These are phyloP conservation scores for Halichoerus grypus DNA, from an alignment of 2,113 vertebrate species.

Conservation along the genomic window DNA sequence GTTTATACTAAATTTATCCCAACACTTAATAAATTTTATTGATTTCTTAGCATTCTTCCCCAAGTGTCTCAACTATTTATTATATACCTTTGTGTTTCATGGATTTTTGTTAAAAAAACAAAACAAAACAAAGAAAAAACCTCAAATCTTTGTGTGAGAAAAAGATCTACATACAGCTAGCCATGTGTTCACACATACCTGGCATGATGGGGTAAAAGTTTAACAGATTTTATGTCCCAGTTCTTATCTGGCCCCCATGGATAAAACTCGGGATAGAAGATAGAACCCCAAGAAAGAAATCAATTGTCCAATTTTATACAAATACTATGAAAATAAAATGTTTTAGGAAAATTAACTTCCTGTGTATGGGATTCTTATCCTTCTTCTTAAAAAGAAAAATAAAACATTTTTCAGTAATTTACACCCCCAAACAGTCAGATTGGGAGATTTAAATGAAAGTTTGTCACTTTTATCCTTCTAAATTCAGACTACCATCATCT, in stretches of 20 bases:
- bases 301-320: not conserved
- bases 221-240: not conserved
- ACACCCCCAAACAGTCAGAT: not conserved
- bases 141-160: not conserved
- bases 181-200: not conserved
- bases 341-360: not conserved
- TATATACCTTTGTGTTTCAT: not conserved
- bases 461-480: not conserved
- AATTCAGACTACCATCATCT: not conserved
- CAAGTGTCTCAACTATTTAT: not conserved
- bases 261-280: not conserved
- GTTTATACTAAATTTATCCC: not conserved
- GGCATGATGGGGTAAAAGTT: not conserved
- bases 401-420: not conserved
- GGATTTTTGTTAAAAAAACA: conserved; percentile 10
- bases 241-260: not conserved
- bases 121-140: not conserved
- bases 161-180: not conserved
- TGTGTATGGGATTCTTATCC: not conserved
- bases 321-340: not conserved
- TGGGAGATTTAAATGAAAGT: conserved; percentile 32
- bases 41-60: not conserved
- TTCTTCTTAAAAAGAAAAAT: conserved; percentile 3
- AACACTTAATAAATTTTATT: not conserved
- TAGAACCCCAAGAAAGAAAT: not conserved